phyloP scores from a whole-genome alignment of 2,797 vertebrate species.

The Pampus argenteus region DNA sequence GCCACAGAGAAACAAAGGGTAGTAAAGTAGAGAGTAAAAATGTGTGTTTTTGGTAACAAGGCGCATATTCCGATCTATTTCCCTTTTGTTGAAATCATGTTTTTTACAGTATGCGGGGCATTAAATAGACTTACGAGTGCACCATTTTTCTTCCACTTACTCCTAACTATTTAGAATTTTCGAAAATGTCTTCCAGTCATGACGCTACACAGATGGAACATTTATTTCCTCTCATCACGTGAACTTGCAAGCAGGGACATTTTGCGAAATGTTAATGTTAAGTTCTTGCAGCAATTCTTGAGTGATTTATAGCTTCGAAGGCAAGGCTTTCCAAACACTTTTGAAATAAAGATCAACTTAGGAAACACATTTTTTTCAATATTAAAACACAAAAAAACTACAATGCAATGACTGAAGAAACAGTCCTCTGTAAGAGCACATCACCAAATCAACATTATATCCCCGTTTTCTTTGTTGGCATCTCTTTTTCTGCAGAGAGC shows the following conservation, averaged over 20 bases:
- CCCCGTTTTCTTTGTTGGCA: slow-evolving; percentile 14
- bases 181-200: slow-evolving; percentile 16
- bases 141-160: too few species aligned
- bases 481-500: slow-evolving; percentile 20
- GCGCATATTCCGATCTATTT: not conserved
- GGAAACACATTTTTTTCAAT: too few species aligned
- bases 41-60: not conserved
- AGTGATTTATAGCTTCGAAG: slow-evolving; percentile 20
- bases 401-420: too few species aligned
- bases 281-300: slow-evolving; percentile 58
- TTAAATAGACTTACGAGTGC: slow-evolving; percentile 1
- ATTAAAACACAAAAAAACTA: too few species aligned
- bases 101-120: not conserved
- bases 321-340: slow-evolving; percentile 46
- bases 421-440: not conserved
- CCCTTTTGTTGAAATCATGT: not conserved
- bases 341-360: slow-evolving; percentile 51
- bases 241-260: slow-evolving; percentile 32
- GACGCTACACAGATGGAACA: slow-evolving; percentile 37
- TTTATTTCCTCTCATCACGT: slow-evolving; percentile 44
- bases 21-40: slow-evolving; percentile 21
- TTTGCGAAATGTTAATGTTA: slow-evolving; percentile 62
- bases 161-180: slow-evolving; percentile 15
- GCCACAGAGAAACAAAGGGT: slow-evolving; percentile 16
- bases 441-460: slow-evolving; percentile 18